Base-by-base conservation (phyloP, 1,140 invertebrate genomes). In the Conopomorpha cramerella region DNA sequence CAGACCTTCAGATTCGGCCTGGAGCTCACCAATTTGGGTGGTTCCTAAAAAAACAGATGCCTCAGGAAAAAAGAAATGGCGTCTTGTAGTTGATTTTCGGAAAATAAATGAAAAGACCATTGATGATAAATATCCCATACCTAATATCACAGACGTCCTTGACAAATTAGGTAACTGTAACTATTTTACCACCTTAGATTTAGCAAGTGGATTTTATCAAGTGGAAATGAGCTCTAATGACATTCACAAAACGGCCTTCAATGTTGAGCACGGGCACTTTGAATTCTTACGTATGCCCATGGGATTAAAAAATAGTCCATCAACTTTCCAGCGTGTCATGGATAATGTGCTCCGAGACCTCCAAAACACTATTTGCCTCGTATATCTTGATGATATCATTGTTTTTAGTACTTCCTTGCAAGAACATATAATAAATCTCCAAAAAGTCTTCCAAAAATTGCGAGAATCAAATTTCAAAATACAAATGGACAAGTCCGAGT, bases 191-290 rank as follows among this genome's bases (percentile, higher is more conserved):
- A 60, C 62, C 1, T 31, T 82, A 11, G 74, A 83, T 57, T 39
- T 80, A 1, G 51, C 49, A 1, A 55, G 45, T 19, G 81, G 81
- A 4, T 83, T 77, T 43, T 74, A 67, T 49, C 79, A 83, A 43
- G 55, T 81, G 4, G 37, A 48, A n/a, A 36, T 81, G 3, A 28
- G 30, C 28, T 28, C 35, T 10, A 2, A n/a, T 15, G 35, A 37
- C n/a, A 37, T 37, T 19, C 25, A 30, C 26, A 37, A 37, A 37
- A 46, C 51, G 11, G 48, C 42, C 2, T 61, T 60, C 36, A 34
- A 40, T 8, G 54, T 51, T 10, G 36, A 43, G 2, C 35, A 38
- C 12, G 47, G 43, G 8, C 57, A 62, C n/a, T 59, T 46, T 30
- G 52, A 59, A 39, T 62, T 44, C 37, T 13, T 46, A 4, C 19